Evolutionary conservation across 2,113 vertebrate species (phyloP).

Genomic region (Chaetops frenatus): DNA sequence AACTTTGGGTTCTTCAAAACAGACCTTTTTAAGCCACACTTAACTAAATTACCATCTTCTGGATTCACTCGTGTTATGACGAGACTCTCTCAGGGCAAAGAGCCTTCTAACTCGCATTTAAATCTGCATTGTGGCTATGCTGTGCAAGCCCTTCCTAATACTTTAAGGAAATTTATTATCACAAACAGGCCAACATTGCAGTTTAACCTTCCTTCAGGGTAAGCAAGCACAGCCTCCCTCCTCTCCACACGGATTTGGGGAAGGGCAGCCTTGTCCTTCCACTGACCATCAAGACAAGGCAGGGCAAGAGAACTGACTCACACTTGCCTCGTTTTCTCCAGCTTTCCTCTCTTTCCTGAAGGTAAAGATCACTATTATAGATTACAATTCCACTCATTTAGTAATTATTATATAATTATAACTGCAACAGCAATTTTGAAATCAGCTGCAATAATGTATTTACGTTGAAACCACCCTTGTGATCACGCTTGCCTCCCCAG

Average conservation of each 20-base stretch:
- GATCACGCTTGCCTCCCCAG: neutral
- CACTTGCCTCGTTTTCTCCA: neutral
- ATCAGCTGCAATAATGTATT: neutral
- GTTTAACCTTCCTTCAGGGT: neutral
- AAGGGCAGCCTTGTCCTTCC: neutral
- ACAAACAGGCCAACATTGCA: neutral
- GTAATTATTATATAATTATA: neutral
- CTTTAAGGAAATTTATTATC: neutral
- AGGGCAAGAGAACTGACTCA: neutral
- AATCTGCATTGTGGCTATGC: neutral
- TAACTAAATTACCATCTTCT: neutral
- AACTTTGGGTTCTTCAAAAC: neutral
- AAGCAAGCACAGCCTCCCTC: neutral
- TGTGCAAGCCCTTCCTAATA: neutral
- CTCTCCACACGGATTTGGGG: rapidly evolving
- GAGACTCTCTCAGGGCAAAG: neutral
- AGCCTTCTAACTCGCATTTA: neutral
- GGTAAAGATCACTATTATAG: neutral
- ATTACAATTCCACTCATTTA: neutral
- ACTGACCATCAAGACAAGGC: neutral
- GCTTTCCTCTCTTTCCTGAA: neutral
- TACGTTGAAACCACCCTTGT: neutral
- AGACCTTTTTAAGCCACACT: neutral
- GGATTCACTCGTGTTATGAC: neutral
- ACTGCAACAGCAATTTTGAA: neutral